phyloP scores from a whole-genome alignment of 2,888 invertebrate genomes.

The Blomia tropicalis region DNA sequence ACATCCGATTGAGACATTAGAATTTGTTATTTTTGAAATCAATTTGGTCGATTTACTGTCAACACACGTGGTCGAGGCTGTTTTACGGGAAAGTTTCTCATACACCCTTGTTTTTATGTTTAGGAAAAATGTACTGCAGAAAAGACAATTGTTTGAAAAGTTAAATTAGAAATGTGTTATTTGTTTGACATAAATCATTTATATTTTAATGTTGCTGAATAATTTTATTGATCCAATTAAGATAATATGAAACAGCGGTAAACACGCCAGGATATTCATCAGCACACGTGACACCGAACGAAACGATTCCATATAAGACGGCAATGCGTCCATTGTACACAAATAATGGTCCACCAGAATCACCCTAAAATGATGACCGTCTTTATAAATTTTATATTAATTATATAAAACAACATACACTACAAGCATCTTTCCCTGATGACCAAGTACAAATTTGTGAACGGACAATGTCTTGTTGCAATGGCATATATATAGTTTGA shows the following conservation, averaged over 20 bases:
- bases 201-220: constrained; percentile 1
- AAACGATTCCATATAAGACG: constrained; percentile 13
- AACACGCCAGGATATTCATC: constrained; percentile 20
- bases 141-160: too few relatives aligned
- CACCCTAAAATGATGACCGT: constrained; percentile 17
- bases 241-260: constrained; percentile 16
- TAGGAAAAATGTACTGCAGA: too few relatives aligned
- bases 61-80: too few relatives aligned
- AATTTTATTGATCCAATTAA: constrained; percentile 17
- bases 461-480: constrained; percentile 2
- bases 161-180: too few relatives aligned
- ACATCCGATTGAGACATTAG: background rate
- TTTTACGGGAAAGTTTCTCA: too few relatives aligned
- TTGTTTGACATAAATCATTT: too few relatives aligned
- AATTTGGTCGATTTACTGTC: too few relatives aligned
- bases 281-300: constrained; percentile 21
- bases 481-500: background rate
- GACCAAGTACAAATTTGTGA: constrained; percentile 18
- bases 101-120: too few relatives aligned
- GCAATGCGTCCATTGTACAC: constrained; percentile 3
- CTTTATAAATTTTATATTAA: background rate
- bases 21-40: too few relatives aligned
- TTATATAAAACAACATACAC: background rate
- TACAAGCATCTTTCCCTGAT: constrained; percentile 12
- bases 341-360: constrained; percentile 20